phyloP scores from a whole-genome alignment of 2,888 invertebrate species.

The Fragum fragum region DNA sequence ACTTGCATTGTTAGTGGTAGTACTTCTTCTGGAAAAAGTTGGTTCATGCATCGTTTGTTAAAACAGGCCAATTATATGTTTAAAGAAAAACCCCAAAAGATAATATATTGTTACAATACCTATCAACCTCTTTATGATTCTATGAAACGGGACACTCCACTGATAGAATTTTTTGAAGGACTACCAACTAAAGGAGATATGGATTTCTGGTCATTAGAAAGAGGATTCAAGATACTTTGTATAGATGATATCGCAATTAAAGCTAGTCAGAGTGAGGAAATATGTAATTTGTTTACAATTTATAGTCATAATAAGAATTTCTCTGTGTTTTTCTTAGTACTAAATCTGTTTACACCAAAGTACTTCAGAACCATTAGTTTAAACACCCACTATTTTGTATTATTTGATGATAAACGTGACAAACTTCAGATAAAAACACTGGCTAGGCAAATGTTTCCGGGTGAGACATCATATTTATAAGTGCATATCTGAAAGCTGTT shows the following conservation, averaged over 20 bases:
- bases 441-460: constrained; percentile 64
- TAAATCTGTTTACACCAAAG: constrained; percentile 65
- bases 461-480: constrained; percentile 58
- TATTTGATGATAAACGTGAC: constrained; percentile 57
- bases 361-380: constrained; percentile 61
- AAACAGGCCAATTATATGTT: constrained; percentile 48
- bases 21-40: constrained; percentile 53
- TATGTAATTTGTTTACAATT: constrained; percentile 52
- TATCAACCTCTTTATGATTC: constrained; percentile 48
- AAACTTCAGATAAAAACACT: constrained; percentile 61
- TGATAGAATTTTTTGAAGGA: constrained; percentile 52
- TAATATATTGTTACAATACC: constrained; percentile 46
- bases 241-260: constrained; percentile 62
- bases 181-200: constrained; percentile 56
- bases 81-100: constrained; percentile 34
- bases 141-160: constrained; percentile 41
- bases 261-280: constrained; percentile 52
- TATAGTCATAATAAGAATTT: constrained; percentile 60
- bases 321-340: constrained; percentile 60
- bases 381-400: constrained; percentile 64
- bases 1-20: constrained; percentile 49
- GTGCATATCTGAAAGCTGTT: constrained; percentile 51
- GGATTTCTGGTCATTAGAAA: constrained; percentile 53
- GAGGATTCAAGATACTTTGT: constrained; percentile 48
- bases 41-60: constrained; percentile 45